A percentile compares a stretch with the other conserved stretches of the same genome.
phyloP scores from a whole-genome alignment of 2,888 invertebrate genomes.

The Lepas anatifera region DNA sequence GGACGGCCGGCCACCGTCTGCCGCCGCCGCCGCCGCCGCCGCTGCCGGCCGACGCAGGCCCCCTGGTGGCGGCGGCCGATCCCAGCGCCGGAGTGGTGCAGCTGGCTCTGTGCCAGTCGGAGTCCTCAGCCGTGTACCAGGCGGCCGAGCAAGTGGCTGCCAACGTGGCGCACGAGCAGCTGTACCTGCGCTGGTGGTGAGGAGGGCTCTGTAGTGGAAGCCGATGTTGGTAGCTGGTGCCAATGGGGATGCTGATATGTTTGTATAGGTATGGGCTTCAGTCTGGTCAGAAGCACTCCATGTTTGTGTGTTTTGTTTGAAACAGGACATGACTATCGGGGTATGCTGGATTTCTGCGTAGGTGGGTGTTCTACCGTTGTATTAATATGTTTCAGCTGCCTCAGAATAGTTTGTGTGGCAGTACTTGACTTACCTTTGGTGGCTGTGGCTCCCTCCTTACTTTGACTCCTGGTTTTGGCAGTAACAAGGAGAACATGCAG shows the following conservation, averaged over 20 bases:
- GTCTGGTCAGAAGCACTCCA: no score
- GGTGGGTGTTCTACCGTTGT: no score
- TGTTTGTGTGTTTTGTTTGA: no score
- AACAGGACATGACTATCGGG: no score
- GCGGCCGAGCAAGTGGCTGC: constrained; percentile 45
- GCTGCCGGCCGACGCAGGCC: neutral
- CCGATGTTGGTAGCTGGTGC: no score
- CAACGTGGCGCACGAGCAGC: constrained; percentile 36
- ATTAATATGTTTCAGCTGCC: no score
- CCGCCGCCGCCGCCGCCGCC: neutral
- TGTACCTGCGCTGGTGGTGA: constrained; percentile 52
- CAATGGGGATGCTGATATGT: no score
- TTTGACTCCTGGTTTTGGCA: neutral
- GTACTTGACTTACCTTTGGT: neutral
- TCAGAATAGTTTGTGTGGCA: no score
- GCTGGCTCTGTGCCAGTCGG: constrained; percentile 52
- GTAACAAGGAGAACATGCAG: constrained; percentile 23
- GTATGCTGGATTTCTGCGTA: no score
- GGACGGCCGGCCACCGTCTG: constrained; percentile 45
- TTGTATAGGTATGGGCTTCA: no score
- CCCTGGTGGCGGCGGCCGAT: constrained; percentile 40
- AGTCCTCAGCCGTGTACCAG: constrained; percentile 44
- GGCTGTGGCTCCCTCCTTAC: neutral
- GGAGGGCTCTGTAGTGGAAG: no score
- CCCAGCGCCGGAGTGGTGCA: constrained; percentile 53